phyloP scores from a whole-genome alignment of 2,797 vertebrate species.

The Phrynocephalus vlangalii region DNA sequence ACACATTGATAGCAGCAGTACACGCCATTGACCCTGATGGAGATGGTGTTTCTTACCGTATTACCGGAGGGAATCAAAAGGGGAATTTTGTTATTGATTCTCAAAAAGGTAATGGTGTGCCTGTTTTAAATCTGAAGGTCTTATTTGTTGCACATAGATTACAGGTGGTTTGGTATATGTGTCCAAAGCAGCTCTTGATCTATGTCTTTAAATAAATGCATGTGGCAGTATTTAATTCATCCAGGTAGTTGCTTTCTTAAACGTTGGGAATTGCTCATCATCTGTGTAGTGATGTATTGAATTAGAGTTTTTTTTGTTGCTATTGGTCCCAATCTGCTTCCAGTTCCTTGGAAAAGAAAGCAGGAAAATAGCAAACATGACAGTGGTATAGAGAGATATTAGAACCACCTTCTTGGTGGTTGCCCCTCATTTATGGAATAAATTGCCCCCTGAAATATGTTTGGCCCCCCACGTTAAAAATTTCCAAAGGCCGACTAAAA shows the following conservation, averaged over 20 bases:
- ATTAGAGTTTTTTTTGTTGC: too few relatives aligned
- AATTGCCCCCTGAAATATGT: too few relatives aligned
- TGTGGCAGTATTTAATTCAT: neutral
- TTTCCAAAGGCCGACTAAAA: too few relatives aligned
- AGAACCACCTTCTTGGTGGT: neutral
- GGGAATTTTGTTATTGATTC: conserved; percentile 91
- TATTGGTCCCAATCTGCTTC: too few relatives aligned
- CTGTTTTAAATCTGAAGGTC: neutral
- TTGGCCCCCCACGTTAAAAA: too few relatives aligned
- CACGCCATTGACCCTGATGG: conserved; percentile 91
- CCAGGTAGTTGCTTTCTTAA: neutral
- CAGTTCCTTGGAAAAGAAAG: neutral
- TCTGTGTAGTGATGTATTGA: neutral
- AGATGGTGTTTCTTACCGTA: conserved; percentile 87
- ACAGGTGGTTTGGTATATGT: neutral
- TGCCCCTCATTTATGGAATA: too few relatives aligned
- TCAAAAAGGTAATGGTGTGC: conserved; percentile 83
- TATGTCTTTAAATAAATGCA: neutral
- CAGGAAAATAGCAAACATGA: neutral
- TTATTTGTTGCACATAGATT: neutral
- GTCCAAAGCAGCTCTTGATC: neutral
- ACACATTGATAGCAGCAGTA: conserved; percentile 88
- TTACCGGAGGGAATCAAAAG: conserved; percentile 85
- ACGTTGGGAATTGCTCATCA: neutral
- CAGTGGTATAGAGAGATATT: neutral